Evolutionary conservation across 2,797 vertebrate species (phyloP), one percentile per base, ranked within the genome.

Genomic region (Champsocephalus esox): DNA sequence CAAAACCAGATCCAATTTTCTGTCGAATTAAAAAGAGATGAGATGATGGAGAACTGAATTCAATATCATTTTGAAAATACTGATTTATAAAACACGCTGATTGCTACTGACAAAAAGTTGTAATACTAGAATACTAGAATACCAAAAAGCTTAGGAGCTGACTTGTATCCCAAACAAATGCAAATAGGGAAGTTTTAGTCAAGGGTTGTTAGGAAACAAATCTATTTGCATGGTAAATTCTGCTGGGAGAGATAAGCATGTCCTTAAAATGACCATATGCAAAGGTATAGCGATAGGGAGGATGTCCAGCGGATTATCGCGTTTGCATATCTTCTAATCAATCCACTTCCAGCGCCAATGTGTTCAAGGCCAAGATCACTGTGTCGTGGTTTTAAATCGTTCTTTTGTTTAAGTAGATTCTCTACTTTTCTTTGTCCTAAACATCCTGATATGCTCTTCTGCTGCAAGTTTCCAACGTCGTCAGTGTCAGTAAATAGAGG

Each of bases 231-330:
- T 81, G 73, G 79, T 67, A 74, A 85, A 81, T 73, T 68, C 68
- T 81, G 84, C 73, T 21, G 57, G 19, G 28, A 56, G 75, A 91
- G 93, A 94, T 95, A 94, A 93, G 91, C 61, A 17, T 14, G 91
- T 94, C 92, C 92, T 93, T 93, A 93, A 90, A 93, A 93, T 86
- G 92, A 92, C 94, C 90, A 92, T 91, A 92, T 89, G 89, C 88
- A 89, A 86, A 93, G 80, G 28, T 28, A 80, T 49, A 77, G 87
- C 78, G 93, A 94, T 94, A 94, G 89, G 70, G 87, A 87, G 85
- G 84, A 82, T 89, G 82, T 83, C 79, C 71, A 49, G 77, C 63
- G 70, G 87, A 94, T 93, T 92, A 91, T 85, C 77, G 14, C 52
- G 73, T 91, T 89, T 90, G 90, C 92, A 92, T 94, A 94, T 94